Conservation (phyloP, 1,140 invertebrate genomes). For the Ceratina australensis region DNA sequence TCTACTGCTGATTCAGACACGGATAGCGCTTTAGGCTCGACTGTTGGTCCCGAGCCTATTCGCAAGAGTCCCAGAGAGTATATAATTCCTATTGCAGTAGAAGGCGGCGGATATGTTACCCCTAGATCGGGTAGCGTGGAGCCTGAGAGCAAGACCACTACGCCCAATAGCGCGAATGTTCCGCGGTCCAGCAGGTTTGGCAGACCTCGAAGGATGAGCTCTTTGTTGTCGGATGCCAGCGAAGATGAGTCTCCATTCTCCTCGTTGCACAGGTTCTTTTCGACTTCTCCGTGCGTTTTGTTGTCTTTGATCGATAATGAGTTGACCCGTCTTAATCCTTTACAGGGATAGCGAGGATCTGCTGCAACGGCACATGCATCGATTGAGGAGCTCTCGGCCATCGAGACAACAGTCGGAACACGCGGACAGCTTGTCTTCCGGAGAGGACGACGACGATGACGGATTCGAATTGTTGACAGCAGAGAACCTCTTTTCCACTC, state of each 20-base stretch:
- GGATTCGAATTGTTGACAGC: constrained; percentile 94
- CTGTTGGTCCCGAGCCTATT: constrained; percentile 85
- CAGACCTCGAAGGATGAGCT: constrained; percentile 75
- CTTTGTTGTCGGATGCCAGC: constrained; percentile 81
- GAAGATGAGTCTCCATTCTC: constrained; percentile 85
- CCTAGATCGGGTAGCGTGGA: constrained; percentile 88
- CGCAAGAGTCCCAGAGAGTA: constrained; percentile 93
- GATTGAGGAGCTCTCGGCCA: constrained; percentile 87
- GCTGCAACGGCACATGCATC: constrained; percentile 84
- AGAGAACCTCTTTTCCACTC: constrained; percentile 92
- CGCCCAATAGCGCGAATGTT: constrained; percentile 71
- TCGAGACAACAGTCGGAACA: constrained; percentile 84
- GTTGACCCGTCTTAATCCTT: not conserved
- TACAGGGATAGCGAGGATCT: constrained; percentile 75
- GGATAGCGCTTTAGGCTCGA: constrained; percentile 79
- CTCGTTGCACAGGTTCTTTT: constrained; percentile 76
- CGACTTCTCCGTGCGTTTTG: not conserved
- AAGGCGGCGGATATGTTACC: constrained; percentile 91
- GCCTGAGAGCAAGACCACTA: constrained; percentile 83
- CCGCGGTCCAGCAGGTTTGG: constrained; percentile 75
- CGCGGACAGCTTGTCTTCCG: constrained; percentile 91
- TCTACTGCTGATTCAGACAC: constrained; percentile 86
- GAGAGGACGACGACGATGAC: constrained; percentile 93
- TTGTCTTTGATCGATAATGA: not conserved
- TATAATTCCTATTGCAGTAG: constrained; percentile 94